Percentiles rank a stretch among this genome's conserved stretches.
phyloP scores from a whole-genome alignment of 1,140 invertebrate species.

The Tenebrio molitor region DNA sequence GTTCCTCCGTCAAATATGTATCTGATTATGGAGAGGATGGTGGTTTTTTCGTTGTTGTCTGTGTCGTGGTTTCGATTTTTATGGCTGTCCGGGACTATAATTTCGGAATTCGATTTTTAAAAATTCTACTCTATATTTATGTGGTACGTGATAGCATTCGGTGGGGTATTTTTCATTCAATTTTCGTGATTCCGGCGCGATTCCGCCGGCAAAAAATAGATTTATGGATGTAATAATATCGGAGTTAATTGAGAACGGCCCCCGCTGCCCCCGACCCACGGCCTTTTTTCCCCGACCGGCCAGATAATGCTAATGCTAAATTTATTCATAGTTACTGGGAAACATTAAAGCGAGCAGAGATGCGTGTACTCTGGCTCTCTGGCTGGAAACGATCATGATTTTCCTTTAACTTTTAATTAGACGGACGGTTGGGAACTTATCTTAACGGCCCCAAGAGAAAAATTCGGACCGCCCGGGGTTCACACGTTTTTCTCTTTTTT shows the following conservation, averaged over 20 bases:
- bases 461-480: constrained; percentile 8
- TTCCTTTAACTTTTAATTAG: constrained; percentile 34
- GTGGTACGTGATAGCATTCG: constrained; percentile 54
- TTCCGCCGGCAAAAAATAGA: constrained; percentile 34
- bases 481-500: too few relatives aligned
- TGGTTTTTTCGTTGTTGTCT: constrained; percentile 51
- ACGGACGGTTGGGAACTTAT: constrained; percentile 9
- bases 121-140: constrained; percentile 57
- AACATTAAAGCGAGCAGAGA: constrained; percentile 30
- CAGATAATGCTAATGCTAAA: constrained; percentile 38
- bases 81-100: constrained; percentile 56
- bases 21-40: constrained; percentile 46
- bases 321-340: constrained; percentile 40
- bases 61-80: constrained; percentile 56
- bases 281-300: not conserved
- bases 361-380: not conserved
- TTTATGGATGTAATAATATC: constrained; percentile 36
- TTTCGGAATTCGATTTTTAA: constrained; percentile 59
- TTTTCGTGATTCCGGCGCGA: constrained; percentile 18
- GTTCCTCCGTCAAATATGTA: constrained; percentile 50
- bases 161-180: constrained; percentile 40
- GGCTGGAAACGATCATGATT: constrained; percentile 33
- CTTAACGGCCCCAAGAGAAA: constrained; percentile 21
- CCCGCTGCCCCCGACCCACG: not conserved
- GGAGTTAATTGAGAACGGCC: constrained; percentile 19